Evolutionary conservation across 2,797 vertebrate species (phyloP).

Genomic region (Echiichthys vipera): DNA sequence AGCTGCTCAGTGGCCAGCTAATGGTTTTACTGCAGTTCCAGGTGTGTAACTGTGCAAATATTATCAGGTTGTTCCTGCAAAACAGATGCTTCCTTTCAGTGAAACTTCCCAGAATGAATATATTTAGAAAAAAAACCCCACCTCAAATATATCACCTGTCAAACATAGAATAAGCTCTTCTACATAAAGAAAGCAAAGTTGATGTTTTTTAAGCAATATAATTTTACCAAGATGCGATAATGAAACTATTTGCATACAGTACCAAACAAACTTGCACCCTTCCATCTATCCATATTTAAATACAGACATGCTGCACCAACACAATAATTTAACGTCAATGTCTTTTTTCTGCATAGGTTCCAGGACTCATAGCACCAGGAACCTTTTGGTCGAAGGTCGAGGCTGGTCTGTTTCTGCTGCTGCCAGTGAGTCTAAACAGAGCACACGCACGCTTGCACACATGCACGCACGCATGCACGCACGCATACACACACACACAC

Average conservation of each 20-base stretch:
- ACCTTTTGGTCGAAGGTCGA: neutral
- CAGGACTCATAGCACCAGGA: neutral
- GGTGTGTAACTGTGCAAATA: too few species aligned
- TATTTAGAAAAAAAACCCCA: too few species aligned
- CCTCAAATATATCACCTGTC: neutral
- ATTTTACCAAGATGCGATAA: neutral
- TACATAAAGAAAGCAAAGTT: neutral
- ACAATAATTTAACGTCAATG: neutral
- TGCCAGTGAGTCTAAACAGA: slow-evolving; percentile 46
- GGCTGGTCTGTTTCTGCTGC: neutral
- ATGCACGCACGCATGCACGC: neutral
- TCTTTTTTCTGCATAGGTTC: slow-evolving; percentile 30
- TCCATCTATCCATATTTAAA: neutral
- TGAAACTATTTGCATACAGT: neutral
- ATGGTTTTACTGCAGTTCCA: too few species aligned
- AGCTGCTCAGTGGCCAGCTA: too few species aligned
- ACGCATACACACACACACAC: neutral
- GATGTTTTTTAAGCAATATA: neutral
- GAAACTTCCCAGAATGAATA: too few species aligned
- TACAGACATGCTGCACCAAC: neutral
- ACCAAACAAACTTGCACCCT: neutral
- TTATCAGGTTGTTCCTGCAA: too few species aligned
- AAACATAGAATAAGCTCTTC: too few species aligned
- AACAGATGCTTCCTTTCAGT: too few species aligned
- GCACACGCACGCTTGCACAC: neutral